Evolutionary conservation across 1,140 invertebrate genomes (phyloP).

Genomic region (Drosophila mayri): DNA sequence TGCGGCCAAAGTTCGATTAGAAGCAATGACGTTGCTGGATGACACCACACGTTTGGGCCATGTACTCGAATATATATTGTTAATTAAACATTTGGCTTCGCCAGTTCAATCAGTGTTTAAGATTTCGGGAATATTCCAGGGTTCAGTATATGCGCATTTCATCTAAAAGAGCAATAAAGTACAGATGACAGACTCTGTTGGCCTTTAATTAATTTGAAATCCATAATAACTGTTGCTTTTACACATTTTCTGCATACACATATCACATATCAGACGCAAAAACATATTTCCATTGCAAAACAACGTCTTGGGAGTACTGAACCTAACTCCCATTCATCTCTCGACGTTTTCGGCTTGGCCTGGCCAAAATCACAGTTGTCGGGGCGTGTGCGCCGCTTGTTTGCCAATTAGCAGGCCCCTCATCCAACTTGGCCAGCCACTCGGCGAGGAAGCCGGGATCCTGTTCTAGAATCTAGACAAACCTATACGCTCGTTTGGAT

Average conservation of each 20-base stretch:
- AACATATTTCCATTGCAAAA: background rate
- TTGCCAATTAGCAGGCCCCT: constrained; percentile 63
- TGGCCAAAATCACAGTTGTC: constrained; percentile 61
- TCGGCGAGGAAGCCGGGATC: constrained; percentile 44
- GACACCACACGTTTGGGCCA: constrained; percentile 7
- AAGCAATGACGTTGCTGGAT: constrained; percentile 9
- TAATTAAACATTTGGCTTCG: background rate
- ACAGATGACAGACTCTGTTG: background rate
- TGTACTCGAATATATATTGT: background rate
- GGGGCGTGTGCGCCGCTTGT: constrained; percentile 50
- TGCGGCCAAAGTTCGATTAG: constrained; percentile 21
- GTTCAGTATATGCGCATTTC: background rate
- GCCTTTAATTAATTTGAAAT: background rate
- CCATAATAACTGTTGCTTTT: background rate
- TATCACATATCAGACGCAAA: too few species aligned
- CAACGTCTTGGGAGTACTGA: constrained; percentile 1
- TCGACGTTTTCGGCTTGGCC: background rate
- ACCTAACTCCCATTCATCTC: background rate
- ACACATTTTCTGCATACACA: background rate
- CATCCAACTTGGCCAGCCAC: background rate
- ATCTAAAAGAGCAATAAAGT: background rate
- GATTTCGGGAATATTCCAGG: constrained; percentile 8
- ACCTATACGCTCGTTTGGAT: constrained; percentile 45
- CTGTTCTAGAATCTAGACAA: constrained; percentile 60
- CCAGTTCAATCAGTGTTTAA: background rate